Percentiles rank a stretch among this genome's conserved stretches.
phyloP scores from a whole-genome alignment of 2,888 invertebrate genomes.

The Nyleta sp. region DNA sequence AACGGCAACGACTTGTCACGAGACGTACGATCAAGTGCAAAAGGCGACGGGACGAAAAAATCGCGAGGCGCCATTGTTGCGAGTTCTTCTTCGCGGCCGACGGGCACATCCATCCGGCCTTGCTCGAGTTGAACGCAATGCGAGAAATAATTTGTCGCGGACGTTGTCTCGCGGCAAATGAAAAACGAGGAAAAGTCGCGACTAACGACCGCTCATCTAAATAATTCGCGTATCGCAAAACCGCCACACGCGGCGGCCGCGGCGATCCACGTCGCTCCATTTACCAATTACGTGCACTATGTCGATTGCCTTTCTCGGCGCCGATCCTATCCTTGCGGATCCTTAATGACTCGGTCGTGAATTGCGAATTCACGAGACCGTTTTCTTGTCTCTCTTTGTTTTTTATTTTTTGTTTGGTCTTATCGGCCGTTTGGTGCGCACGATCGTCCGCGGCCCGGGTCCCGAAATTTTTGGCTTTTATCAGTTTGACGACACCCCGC shows the following conservation, averaged over 20 bases:
- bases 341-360: conserved; percentile 70
- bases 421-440: conserved; percentile 42
- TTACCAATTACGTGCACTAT: conserved; percentile 71
- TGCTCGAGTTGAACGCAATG: conserved; percentile 45
- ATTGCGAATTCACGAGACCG: conserved; percentile 65
- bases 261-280: conserved; percentile 66
- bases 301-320: conserved; percentile 68
- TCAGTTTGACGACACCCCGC: conserved; percentile 43
- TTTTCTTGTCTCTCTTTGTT: conserved; percentile 46
- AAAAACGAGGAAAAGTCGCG: conserved; percentile 59
- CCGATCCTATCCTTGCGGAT: conserved; percentile 59
- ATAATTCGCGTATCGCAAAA: conserved; percentile 59
- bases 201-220: conserved; percentile 62
- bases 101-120: conserved; percentile 37
- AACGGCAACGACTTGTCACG: too few species aligned
- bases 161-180: conserved; percentile 45
- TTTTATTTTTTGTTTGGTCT: too few species aligned
- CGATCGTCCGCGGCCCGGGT: conserved; percentile 32
- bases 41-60: conserved; percentile 12
- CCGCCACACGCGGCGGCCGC: conserved; percentile 55
- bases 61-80: conserved; percentile 24
- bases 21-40: too few species aligned
- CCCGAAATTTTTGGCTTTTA: too few species aligned
- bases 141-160: conserved; percentile 57
- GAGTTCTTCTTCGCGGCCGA: conserved; percentile 31